Evolutionary conservation across 2,888 invertebrate genomes (phyloP), one percentile per base, ranked within the genome.

Genomic region (Nephrocerus scutellatus): DNA sequence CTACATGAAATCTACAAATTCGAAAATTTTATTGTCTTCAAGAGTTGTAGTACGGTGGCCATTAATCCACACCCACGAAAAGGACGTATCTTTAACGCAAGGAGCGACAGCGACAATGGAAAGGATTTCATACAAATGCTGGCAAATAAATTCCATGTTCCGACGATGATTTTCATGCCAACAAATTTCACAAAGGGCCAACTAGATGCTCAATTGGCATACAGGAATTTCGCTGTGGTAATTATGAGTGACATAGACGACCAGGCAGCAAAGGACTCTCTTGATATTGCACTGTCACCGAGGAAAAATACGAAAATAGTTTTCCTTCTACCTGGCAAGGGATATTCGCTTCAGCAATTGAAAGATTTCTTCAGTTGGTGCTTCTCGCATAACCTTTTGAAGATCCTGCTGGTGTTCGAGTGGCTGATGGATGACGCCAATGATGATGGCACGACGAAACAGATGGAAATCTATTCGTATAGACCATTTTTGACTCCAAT

Each of bases 291-390:
- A 6, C 22, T 53, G 25, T 48, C 47, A 3, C 46, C 43, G 15
- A 38, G 49, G 33, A 43, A 49, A 30, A 34, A 40, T 9, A 48
- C 50, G 24, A 51, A 48, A 40, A 30, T 52, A 14, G 23, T 52
- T 10, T 52, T 53, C 13, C 37, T 49, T 6, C 19, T 46, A 6
- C 29, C 41, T 21, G 32, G 30, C 4, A 25, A 20, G 3, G 20
- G 41, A n/a, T n/a, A n/a, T n/a, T n/a, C n/a, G n/a, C n/a, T n/a
- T n/a, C n/a, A n/a, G n/a, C n/a, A 49, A 6, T 15, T 52, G 32
- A 9, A 24, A 1, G 14, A 13, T 9, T 53, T 53, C 21, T 53
- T 53, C 28, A 16, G 10, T 9, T 53, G 49, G 53, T 51, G 51
- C 20, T 50, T 51, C 50, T 39, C 45, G 3, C 35, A 35, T 5